Conservation (phyloP, 2,113 vertebrate species). For the Brachirus orientalis region DNA sequence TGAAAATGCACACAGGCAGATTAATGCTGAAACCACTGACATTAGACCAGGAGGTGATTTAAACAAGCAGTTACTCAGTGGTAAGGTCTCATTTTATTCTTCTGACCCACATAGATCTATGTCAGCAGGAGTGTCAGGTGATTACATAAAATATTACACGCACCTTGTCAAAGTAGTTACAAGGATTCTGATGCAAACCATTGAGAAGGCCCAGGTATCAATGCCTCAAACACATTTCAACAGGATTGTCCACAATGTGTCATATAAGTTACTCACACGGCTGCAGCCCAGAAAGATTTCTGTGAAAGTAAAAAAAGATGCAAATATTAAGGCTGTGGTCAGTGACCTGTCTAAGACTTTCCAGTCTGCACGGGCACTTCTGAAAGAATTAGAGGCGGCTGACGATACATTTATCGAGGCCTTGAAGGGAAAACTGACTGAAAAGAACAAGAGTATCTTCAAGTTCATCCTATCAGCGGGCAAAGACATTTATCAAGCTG, state of each 20-base stretch:
- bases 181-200: not conserved
- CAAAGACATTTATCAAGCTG: not conserved
- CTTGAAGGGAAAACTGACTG: not conserved
- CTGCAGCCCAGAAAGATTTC: not conserved
- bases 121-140: not conserved
- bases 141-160: not conserved
- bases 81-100: not conserved
- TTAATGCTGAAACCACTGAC: not conserved
- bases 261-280: not conserved
- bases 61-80: not conserved
- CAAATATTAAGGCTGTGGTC: not conserved
- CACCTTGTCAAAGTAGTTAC: not conserved
- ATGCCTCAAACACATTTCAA: not conserved
- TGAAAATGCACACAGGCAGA: not conserved
- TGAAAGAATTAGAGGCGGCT: not conserved
- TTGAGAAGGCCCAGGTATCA: not conserved
- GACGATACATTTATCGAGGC: not conserved
- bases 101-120: no score
- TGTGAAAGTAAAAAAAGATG: not conserved
- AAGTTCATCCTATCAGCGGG: not conserved
- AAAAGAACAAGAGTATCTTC: not conserved
- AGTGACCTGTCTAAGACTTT: not conserved
- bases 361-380: not conserved
- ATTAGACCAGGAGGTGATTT: not conserved
- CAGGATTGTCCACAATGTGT: not conserved